Conservation (phyloP, 53 echinoderm and acorn worm species). For the Antedon mediterranea region DNA sequence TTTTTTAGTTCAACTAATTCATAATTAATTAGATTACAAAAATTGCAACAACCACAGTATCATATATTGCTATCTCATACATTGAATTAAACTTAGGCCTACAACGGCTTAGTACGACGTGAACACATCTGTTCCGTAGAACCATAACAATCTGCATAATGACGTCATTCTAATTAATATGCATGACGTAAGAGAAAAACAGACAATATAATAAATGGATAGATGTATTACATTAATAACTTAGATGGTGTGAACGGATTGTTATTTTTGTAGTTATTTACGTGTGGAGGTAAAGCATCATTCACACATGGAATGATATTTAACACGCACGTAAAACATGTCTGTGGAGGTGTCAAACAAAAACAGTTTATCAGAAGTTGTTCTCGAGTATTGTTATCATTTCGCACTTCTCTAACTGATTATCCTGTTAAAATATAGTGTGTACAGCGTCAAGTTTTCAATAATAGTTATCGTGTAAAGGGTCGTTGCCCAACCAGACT, state of each 20-base stretch:
- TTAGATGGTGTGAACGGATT: neutral
- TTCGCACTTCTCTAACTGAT: neutral
- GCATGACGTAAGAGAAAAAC: neutral
- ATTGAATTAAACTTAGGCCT: too few species aligned
- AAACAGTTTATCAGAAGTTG: neutral
- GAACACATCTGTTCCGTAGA: too few species aligned
- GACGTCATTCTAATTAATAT: too few species aligned
- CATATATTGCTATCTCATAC: too few species aligned
- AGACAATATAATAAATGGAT: neutral
- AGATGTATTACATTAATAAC: neutral
- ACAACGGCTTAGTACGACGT: too few species aligned
- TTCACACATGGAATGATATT: neutral
- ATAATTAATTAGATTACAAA: too few species aligned
- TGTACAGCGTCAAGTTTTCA: neutral
- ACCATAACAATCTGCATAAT: too few species aligned
- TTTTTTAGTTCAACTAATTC: too few species aligned
- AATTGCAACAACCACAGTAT: too few species aligned
- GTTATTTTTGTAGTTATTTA: neutral
- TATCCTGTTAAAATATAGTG: neutral
- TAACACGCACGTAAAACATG: neutral
- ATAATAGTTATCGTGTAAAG: too few species aligned
- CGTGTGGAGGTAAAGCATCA: neutral
- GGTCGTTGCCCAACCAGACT: too few species aligned
- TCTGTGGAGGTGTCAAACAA: neutral
- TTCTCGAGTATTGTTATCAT: neutral